Base-by-base conservation (phyloP, 2,797 vertebrate genomes). In the Melanotaenia nigrans region DNA sequence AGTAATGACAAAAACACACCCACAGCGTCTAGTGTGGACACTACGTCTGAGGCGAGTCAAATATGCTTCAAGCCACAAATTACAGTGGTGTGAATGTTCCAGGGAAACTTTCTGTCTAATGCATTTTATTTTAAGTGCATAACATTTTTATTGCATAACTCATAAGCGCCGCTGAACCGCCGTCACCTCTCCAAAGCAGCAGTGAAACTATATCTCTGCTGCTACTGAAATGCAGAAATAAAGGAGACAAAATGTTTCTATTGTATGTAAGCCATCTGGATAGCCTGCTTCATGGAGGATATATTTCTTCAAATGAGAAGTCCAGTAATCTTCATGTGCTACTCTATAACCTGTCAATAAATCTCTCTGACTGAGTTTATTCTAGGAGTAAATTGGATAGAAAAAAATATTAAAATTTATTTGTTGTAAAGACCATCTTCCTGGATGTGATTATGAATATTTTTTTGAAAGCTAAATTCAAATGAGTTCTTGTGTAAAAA, bases 1-100 rank as follows among this genome's bases (percentile, higher is more conserved):
- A 13, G 35, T 65, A 62, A 85, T 68, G 81, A 66, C 77, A 82
- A 55, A 5, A 77, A 83, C 82, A 77, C 6, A 40, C 65, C n/a
- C 75, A 30, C 65, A 18, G 22, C 22, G 65, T 13, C 42, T 47
- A 4, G 35, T 67, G 73, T 42, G 67, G 66, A 83, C 78, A 61
- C 24, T 64, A 51, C 0, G 7, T 35, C 79, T 73, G 66, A 69
- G 62, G 65, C 54, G 47, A 67, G 63, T 63, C 3, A 83, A 75
- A 73, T 6, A 62, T 51, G 59, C 70, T 55, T 61, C 12, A 57
- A 74, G 57, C 38, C 77, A 25, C 42, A 68, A 73, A 69, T 67
- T 62, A 59, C 54, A 77, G 61, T 22, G 22, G 57, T 1, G 24
- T 14, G 28, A 74, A 58, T 32, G 38, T 86, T 82, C 58, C 71